Percentiles rank a stretch among this genome's conserved stretches.
Conservation (phyloP, 2,797 vertebrate genomes). For the Parauchenoglanis ngamensis region DNA sequence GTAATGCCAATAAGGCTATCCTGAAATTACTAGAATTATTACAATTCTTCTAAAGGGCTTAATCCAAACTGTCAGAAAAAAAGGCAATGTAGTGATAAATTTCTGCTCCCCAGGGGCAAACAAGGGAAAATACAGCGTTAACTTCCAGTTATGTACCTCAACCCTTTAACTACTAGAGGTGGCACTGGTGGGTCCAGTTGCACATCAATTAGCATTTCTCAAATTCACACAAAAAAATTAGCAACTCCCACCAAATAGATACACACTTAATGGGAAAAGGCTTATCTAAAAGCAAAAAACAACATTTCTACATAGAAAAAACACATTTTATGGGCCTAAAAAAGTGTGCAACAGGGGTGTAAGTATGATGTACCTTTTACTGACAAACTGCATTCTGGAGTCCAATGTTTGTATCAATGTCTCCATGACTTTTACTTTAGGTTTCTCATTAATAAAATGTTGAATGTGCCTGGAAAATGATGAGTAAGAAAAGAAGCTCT, state of each 20-base stretch:
- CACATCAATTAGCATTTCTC: too few species aligned
- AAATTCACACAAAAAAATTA: too few species aligned
- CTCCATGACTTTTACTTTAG: not conserved
- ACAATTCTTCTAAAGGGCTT: not conserved
- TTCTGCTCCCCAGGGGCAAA: too few species aligned
- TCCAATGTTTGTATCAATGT: not conserved
- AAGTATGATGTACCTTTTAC: not conserved
- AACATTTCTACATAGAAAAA: too few species aligned
- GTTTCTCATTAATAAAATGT: not conserved
- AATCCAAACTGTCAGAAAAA: not conserved
- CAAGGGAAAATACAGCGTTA: not conserved
- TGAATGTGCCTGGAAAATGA: not conserved
- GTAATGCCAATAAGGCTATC: not conserved
- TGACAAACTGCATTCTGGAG: not conserved
- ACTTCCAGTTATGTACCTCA: not conserved
- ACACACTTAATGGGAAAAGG: too few species aligned
- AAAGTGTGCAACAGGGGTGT: not conserved
- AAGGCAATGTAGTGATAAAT: not conserved
- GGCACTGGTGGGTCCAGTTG: too few species aligned
- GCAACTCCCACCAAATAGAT: too few species aligned
- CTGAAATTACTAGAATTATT: constrained; percentile 9
- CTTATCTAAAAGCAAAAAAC: too few species aligned
- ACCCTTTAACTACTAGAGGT: too few species aligned
- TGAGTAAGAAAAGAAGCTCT: too few species aligned
- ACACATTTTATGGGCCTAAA: too few species aligned